phyloP scores from a whole-genome alignment of 2,797 vertebrate genomes.

The Tarsius wallacei region DNA sequence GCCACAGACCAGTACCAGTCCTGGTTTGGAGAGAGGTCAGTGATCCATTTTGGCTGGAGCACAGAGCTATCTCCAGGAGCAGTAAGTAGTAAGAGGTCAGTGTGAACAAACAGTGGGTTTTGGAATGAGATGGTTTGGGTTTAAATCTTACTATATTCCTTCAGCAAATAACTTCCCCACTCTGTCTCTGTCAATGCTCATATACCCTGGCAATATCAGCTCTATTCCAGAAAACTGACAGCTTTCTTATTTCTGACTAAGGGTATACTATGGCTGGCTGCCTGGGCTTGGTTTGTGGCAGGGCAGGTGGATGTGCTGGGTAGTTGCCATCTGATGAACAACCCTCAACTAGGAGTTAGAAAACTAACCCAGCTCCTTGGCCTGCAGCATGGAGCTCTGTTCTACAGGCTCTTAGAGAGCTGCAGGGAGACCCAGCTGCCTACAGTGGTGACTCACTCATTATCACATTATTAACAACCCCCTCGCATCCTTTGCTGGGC shows the following conservation, averaged over 20 bases:
- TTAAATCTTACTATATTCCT: neutral
- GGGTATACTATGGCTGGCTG: neutral
- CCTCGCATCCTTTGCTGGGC: neutral
- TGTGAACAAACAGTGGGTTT: neutral
- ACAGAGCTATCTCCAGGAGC: neutral
- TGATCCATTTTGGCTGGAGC: neutral
- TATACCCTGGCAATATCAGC: neutral
- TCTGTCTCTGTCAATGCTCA: neutral
- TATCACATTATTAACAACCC: neutral
- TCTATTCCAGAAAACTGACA: neutral
- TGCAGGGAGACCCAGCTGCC: neutral
- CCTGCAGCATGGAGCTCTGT: neutral
- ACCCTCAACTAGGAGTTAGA: neutral
- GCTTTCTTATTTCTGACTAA: neutral
- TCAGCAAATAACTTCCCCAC: neutral
- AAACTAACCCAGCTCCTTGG: neutral
- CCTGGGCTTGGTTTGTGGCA: neutral
- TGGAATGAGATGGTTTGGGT: neutral
- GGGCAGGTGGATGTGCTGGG: neutral
- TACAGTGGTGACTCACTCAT: neutral
- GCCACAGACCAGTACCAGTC: too few relatives aligned
- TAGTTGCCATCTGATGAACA: neutral
- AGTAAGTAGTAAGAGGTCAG: neutral
- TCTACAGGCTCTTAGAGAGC: neutral
- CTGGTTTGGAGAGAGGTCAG: neutral